phyloP scores from a whole-genome alignment of 2,888 invertebrate species.

The Clistopyga incitator region DNA sequence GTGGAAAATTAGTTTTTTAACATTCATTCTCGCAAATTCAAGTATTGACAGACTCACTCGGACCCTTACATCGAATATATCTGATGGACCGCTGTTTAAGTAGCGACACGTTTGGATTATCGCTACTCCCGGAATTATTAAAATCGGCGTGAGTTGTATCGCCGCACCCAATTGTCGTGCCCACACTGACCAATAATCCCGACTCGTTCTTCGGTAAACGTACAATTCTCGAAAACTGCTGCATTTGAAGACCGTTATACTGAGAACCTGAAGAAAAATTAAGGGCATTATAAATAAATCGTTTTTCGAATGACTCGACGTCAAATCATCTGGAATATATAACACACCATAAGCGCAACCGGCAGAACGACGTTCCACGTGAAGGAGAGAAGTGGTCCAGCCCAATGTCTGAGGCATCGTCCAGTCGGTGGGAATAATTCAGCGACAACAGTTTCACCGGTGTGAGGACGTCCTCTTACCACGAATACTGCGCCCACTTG shows the following conservation, averaged over 20 bases:
- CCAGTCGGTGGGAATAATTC: slow-evolving; percentile 86
- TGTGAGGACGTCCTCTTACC: slow-evolving; percentile 94
- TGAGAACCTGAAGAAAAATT: slow-evolving; percentile 85
- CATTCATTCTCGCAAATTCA: slow-evolving; percentile 19
- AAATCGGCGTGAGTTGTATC: slow-evolving; percentile 90
- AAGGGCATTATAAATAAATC: not conserved
- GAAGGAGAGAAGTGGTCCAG: slow-evolving; percentile 91
- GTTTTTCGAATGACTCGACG: not conserved
- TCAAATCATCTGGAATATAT: not conserved
- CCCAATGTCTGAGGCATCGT: slow-evolving; percentile 85
- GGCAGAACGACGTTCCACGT: slow-evolving; percentile 96
- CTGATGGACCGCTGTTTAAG: slow-evolving; percentile 92
- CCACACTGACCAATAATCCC: slow-evolving; percentile 93
- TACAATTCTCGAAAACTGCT: slow-evolving; percentile 89
- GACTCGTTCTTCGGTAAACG: slow-evolving; percentile 86
- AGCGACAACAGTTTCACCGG: slow-evolving; percentile 90
- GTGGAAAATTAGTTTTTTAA: slow-evolving; percentile 23
- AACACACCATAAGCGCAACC: slow-evolving; percentile 91
- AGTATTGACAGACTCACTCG: slow-evolving; percentile 46
- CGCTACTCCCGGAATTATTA: slow-evolving; percentile 90
- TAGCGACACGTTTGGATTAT: slow-evolving; percentile 91
- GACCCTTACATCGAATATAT: slow-evolving; percentile 92
- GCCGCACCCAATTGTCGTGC: slow-evolving; percentile 90
- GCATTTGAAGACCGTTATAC: slow-evolving; percentile 90
- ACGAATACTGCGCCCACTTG: slow-evolving; percentile 93